Evolutionary conservation across 2,888 invertebrate species (phyloP), one percentile per base, ranked within the genome.

Genomic region (Leptopilina myrica): DNA sequence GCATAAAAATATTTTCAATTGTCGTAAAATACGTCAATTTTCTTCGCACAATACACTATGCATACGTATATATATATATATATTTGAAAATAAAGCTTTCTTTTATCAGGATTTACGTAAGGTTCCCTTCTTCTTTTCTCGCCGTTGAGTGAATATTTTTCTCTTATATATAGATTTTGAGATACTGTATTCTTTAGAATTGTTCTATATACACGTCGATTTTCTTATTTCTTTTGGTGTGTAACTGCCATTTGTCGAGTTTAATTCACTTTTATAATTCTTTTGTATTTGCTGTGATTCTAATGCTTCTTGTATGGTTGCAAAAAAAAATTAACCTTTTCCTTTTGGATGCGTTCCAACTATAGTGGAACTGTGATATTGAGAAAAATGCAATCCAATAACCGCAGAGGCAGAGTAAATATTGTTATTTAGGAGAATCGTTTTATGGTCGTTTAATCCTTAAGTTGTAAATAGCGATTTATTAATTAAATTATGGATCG

Each of bases 81-180:
- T 15, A 59, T 59, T 59, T 59, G 59, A 59, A 59, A 59, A 59
- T 59, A 59, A 59, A 59, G 59, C n/a, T 59, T 59, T 15, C 15
- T 15, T 59, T 59, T 59, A 59, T 59, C 14, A 59, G 15, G 5
- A 59, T 15, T 59, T 59, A 59, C 59, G n/a, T 14, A 15, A 15
- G 5, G 6, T 12, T 59, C 14, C 59, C 12, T n/a, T 65, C 43
- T 49, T 20, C 20, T 20, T 20, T 20, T 20, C 20, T 20, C 20
- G 20, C 20, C 1, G 20, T 20, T 2, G 49, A 49, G 49, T 49
- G 49, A 49, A 49, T 49, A 49, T 49, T 49, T 49, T 12, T 49
- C 49, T 49, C 49, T 4, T 49, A 49, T 49, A 49, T 49, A 8
- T 49, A 49, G 2, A 49, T 49, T 49, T 49, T 11, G 49, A 49